phyloP scores from a whole-genome alignment of 2,113 vertebrate species.

The Boulengeromyrus knoepffleri region DNA sequence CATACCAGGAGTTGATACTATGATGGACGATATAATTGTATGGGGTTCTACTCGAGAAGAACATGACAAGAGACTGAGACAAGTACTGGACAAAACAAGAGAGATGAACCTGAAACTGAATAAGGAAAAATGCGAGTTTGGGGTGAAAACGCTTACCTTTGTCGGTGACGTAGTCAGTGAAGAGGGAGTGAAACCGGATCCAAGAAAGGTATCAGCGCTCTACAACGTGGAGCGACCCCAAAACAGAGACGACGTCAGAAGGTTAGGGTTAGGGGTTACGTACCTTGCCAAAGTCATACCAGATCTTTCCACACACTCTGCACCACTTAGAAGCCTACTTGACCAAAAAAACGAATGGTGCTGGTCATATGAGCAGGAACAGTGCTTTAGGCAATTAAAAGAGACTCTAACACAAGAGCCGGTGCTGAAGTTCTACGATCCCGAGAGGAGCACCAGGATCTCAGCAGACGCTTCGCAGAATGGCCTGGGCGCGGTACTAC shows the following conservation, averaged over 20 bases:
- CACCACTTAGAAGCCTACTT: too few species aligned
- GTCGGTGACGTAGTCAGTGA: slow-evolving; percentile 23
- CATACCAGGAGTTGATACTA: neutral
- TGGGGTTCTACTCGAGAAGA: neutral
- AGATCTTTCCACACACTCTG: neutral
- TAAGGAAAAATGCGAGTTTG: slow-evolving; percentile 30
- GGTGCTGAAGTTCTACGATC: neutral
- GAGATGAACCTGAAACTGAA: slow-evolving; percentile 16
- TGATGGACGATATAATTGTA: neutral
- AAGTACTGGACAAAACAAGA: neutral
- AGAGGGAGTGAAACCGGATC: slow-evolving; percentile 11
- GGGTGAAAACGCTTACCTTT: slow-evolving; percentile 16
- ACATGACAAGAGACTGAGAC: neutral
- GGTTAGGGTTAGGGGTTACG: neutral
- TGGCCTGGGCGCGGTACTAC: slow-evolving; percentile 14
- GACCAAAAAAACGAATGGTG: neutral
- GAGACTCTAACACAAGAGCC: neutral
- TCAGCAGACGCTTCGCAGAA: neutral
- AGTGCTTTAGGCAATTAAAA: neutral
- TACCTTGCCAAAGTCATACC: neutral
- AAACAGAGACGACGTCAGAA: neutral
- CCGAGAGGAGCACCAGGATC: too few species aligned
- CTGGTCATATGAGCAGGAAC: neutral
- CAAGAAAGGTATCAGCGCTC: neutral
- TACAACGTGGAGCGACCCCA: neutral